Evolutionary conservation across 2,888 invertebrate genomes (phyloP).

Genomic region (Eilema griseolum): DNA sequence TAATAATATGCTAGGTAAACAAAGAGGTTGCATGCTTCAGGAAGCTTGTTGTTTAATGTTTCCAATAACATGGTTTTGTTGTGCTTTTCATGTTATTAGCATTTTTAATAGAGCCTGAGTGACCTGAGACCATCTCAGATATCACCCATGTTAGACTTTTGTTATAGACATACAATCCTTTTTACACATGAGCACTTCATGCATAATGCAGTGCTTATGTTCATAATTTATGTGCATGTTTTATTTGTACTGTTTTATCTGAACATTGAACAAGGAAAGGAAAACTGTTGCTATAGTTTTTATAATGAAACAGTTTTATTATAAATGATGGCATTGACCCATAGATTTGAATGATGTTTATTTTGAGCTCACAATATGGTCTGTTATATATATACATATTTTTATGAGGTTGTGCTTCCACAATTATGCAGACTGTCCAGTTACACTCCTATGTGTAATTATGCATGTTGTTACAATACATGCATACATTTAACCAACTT

Average conservation of each 20-base stretch:
- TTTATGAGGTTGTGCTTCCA: background rate
- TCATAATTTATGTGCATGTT: background rate
- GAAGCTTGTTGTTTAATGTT: conserved; percentile 3
- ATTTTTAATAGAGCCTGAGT: background rate
- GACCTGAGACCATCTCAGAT: too few relatives aligned
- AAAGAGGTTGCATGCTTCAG: conserved; percentile 12
- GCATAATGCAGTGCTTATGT: background rate
- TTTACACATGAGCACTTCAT: background rate
- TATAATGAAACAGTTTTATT: background rate
- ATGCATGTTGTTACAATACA: background rate
- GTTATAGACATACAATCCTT: background rate
- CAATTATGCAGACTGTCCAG: background rate
- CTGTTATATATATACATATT: too few relatives aligned
- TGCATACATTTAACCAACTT: conserved; percentile 1
- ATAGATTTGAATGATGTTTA: background rate
- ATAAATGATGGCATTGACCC: background rate
- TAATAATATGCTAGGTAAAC: conserved; percentile 13
- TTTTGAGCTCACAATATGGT: background rate
- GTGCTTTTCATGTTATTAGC: background rate
- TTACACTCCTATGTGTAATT: background rate
- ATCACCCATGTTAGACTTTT: background rate
- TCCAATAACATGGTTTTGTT: background rate
- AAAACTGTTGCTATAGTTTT: background rate
- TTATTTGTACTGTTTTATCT: background rate
- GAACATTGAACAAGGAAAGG: background rate